These are phyloP conservation scores for Callimorpha dominula DNA, from an alignment of 2,888 invertebrate species.

Conservation along the genomic window DNA sequence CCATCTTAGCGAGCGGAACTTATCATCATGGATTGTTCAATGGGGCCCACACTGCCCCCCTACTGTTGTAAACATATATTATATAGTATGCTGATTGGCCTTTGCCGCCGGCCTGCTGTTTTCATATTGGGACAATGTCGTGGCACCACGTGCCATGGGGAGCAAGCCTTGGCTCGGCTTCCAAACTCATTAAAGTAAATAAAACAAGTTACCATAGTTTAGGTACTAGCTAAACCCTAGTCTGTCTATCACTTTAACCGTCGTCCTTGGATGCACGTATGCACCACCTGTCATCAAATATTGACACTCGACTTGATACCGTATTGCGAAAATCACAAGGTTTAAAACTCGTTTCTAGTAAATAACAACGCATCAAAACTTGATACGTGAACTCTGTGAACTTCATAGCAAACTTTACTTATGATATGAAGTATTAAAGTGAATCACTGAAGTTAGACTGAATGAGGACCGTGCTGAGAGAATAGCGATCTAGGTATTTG, in stretches of 20 bases:
- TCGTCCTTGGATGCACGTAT: neutral
- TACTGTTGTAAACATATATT: too few species aligned
- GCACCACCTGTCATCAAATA: neutral
- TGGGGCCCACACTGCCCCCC: too few species aligned
- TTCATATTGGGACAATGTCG: too few species aligned
- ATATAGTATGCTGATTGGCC: too few species aligned
- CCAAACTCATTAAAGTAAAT: neutral
- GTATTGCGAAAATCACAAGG: neutral
- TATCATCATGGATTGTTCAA: too few species aligned
- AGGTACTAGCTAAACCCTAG: neutral
- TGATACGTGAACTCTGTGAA: conserved; percentile 24
- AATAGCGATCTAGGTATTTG: neutral
- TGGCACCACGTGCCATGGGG: too few species aligned
- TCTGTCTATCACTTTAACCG: conserved; percentile 11
- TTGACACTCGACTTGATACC: neutral
- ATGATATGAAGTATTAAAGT: conserved; percentile 25
- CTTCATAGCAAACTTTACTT: conserved; percentile 23
- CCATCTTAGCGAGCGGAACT: too few species aligned
- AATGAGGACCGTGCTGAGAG: neutral
- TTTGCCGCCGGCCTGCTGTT: too few species aligned
- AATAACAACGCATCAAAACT: neutral
- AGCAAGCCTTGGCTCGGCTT: neutral
- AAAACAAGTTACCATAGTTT: neutral
- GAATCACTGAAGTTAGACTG: conserved; percentile 33
- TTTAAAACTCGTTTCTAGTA: neutral